Conservation (phyloP, 2,888 invertebrate species). For the Ryuthela nishihirai region DNA sequence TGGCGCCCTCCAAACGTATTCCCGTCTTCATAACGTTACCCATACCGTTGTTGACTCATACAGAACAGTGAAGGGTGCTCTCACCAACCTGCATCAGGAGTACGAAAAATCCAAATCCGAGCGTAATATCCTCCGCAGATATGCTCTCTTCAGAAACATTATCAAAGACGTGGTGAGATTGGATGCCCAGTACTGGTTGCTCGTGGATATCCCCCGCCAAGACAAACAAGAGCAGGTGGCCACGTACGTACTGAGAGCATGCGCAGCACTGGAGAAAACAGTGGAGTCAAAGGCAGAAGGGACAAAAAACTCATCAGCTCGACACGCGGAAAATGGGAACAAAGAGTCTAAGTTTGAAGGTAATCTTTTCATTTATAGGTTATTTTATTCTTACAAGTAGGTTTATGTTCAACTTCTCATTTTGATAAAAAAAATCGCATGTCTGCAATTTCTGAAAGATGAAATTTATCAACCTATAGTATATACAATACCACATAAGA, state of each 20-base stretch:
- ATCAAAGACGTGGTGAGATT: slow-evolving; percentile 89
- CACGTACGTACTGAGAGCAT: slow-evolving; percentile 83
- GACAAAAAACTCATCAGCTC: slow-evolving; percentile 70
- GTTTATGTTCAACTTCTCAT: no score
- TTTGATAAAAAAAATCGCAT: no score
- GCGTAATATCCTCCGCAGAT: slow-evolving; percentile 80
- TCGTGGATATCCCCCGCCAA: slow-evolving; percentile 88
- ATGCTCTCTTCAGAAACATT: slow-evolving; percentile 63
- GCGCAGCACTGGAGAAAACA: slow-evolving; percentile 72
- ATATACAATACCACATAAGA: no score
- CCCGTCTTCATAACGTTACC: slow-evolving; percentile 73
- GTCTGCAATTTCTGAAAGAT: no score
- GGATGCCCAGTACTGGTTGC: slow-evolving; percentile 89
- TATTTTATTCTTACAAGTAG: no score
- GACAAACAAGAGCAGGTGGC: slow-evolving; percentile 93
- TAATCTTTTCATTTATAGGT: no score
- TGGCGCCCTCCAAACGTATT: slow-evolving; percentile 85
- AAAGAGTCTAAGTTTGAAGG: no score
- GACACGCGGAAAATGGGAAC: slow-evolving; percentile 78
- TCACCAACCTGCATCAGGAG: slow-evolving; percentile 78
- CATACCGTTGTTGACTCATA: slow-evolving; percentile 81
- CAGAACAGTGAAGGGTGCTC: slow-evolving; percentile 82
- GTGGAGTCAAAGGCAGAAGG: slow-evolving; percentile 8
- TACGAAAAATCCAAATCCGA: slow-evolving; percentile 82
- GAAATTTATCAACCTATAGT: no score